A percentile compares a stretch with the other conserved stretches of the same genome.
Evolutionary conservation across 1,140 invertebrate genomes (phyloP).

Genomic region (Caerostris darwini): DNA sequence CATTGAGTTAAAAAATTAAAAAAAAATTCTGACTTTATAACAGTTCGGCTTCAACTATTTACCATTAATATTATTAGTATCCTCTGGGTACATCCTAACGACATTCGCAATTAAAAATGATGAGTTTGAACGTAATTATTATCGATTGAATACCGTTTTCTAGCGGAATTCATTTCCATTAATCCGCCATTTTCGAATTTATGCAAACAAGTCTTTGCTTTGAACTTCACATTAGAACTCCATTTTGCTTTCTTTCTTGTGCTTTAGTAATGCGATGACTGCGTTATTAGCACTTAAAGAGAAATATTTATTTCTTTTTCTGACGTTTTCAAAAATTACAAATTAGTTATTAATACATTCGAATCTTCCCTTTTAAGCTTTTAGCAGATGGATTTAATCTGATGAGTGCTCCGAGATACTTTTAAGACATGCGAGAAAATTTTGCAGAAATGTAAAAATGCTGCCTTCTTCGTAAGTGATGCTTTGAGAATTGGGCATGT

Average conservation of each 20-base stretch:
- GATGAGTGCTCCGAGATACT: not conserved
- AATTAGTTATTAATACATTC: not conserved
- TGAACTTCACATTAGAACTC: not conserved
- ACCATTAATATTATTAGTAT: constrained; percentile 25
- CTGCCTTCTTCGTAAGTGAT: not conserved
- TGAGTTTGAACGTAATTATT: constrained; percentile 33
- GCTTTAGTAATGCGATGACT: not conserved
- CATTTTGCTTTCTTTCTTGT: not conserved
- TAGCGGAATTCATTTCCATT: not conserved
- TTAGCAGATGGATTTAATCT: not conserved
- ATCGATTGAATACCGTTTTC: not conserved
- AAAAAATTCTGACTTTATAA: not conserved
- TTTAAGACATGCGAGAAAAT: not conserved
- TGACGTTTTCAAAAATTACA: not conserved
- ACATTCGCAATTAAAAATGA: constrained; percentile 2
- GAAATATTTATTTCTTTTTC: not conserved
- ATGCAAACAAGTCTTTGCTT: not conserved
- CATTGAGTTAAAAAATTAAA: not conserved
- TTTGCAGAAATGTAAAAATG: not conserved
- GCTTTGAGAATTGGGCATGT: too few species aligned
- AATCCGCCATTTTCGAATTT: constrained; percentile 16
- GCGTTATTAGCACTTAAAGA: not conserved
- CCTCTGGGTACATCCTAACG: constrained; percentile 1
- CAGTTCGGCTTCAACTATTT: not conserved
- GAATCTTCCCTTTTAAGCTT: not conserved